Evolutionary conservation across 2,888 invertebrate genomes (phyloP), one percentile per base, ranked within the genome.

Genomic region (Pharmacophagus antenor): DNA sequence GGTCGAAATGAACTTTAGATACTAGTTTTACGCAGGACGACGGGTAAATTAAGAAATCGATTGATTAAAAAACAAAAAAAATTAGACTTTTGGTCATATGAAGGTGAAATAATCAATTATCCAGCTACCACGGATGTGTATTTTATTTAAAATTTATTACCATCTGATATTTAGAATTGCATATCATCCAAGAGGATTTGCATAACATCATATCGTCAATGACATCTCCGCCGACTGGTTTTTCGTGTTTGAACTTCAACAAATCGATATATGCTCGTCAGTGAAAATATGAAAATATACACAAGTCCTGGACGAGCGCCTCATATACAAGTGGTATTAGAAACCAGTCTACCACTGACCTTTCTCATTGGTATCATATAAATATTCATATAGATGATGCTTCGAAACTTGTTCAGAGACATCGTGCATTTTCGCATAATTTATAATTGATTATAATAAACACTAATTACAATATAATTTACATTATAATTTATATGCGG

Each of bases 321-420:
- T 48, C 4, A 25, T 2, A 48, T 42, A 52, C 63, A 50, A 62
- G 63, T 67, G 65, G 58, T 67, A 62, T 67, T 67, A 63, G 56
- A 62, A 67, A 70, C 70, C 65, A 56, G 70, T 68, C 63, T 44
- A 23, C 44, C 20, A 31, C 27, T 67, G 68, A 70, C 67, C 68
- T 70, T 70, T 68, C 62, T 62, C 47, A 60, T 63, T 63, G 44
- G 23, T 42, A 61, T 56, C 47, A 52, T 22, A 61, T 61, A 61
- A 52, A 61, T 61, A 61, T 61, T 61, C 61, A 61, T 61, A 41
- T 56, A 48, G 48, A 52, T 56, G 48, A 51, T 52, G 48, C 47
- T 21, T 7, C n/a, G 6, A 47, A 31, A 47, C 57, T 31, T 27
- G 44, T 20, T 46, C 17, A 15, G 23, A 44, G 21, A 49, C 21